Evolutionary conservation across 1,140 invertebrate species (phyloP), one percentile per base, ranked within the genome.

Genomic region (Drosophila arawakana): DNA sequence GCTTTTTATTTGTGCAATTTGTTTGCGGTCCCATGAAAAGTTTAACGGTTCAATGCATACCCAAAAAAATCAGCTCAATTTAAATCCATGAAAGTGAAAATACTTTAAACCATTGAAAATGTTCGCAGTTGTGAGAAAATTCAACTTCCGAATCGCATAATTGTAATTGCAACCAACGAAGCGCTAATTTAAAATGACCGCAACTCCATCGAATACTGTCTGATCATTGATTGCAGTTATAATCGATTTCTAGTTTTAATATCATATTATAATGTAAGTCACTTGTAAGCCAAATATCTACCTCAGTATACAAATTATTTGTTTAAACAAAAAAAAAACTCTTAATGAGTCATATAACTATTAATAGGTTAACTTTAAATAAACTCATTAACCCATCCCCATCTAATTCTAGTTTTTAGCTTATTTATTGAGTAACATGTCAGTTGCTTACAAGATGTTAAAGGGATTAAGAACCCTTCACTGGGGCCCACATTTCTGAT

Each of bases 191-290:
- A 52, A 68, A 80, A 55, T 69, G 18, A 73, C 68, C 78, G 65
- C 73, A 81, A 81, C 67, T 73, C 66, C 72, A 80, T 80, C 46
- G 46, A 49, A 3, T 46, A 34, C 37, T 71, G 71, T 70, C 72
- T 73, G 69, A 41, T 58, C 46, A 78, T 77, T 77, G 79, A 81
- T 81, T 81, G 74, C 79, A 78, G 78, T 70, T 81, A 78, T 78
- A 66, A 81, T 65, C 73, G 30, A 58, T 73, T 59, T 59, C 30
- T 25, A 55, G 35, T 25, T 11, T 3, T 13, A 30, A 30, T 30
- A 30, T 30, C 4, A 30, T 30, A 6, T 30, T 30, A 30, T 30
- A 30, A 2, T 0, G 25, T 30, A 30, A 30, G 25, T 30, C 25
- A 30, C 25, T 30, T 30, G 25, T 30, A 30, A 30, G 25, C 4